Percentiles rank a stretch among this genome's conserved stretches.
Conservation (phyloP, 2,888 invertebrate species). For the Anoplius nigerrimus region DNA sequence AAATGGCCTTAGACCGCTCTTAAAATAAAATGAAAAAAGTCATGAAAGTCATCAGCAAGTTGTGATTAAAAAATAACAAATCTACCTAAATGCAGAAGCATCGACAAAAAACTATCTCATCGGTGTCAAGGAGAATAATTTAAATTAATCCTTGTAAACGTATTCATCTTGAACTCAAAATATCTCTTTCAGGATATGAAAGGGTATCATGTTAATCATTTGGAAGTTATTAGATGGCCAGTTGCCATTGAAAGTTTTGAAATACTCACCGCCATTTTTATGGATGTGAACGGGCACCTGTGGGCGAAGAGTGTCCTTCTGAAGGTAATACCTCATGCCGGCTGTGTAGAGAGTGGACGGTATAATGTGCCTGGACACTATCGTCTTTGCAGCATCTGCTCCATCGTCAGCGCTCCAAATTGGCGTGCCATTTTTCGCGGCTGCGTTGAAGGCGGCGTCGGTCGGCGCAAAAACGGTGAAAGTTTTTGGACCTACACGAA, state of each 20-base stretch:
- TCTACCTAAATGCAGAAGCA: no score
- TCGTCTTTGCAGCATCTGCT: constrained; percentile 79
- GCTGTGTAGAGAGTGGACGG: constrained; percentile 89
- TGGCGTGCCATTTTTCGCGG: constrained; percentile 77
- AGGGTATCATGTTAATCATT: no score
- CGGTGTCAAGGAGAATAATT: no score
- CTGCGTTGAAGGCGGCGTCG: constrained; percentile 82
- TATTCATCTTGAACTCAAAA: no score
- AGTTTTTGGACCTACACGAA: constrained; percentile 84
- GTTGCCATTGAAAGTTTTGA: not conserved
- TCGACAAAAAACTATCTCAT: no score
- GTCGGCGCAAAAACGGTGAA: constrained; percentile 91
- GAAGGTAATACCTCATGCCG: constrained; percentile 92
- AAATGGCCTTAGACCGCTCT: no score
- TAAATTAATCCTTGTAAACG: no score
- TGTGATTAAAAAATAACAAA: no score
- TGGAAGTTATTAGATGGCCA: not conserved
- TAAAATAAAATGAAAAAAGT: no score
- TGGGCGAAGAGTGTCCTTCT: constrained; percentile 85
- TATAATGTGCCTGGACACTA: constrained; percentile 86
- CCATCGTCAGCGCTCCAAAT: constrained; percentile 71
- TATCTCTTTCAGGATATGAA: no score
- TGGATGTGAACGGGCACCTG: constrained; percentile 87
- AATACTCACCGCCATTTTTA: constrained; percentile 83
- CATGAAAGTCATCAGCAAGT: no score